Evolutionary conservation across 2,797 vertebrate genomes (phyloP), one percentile per base, ranked within the genome.

Genomic region (Iguana delicatissima): DNA sequence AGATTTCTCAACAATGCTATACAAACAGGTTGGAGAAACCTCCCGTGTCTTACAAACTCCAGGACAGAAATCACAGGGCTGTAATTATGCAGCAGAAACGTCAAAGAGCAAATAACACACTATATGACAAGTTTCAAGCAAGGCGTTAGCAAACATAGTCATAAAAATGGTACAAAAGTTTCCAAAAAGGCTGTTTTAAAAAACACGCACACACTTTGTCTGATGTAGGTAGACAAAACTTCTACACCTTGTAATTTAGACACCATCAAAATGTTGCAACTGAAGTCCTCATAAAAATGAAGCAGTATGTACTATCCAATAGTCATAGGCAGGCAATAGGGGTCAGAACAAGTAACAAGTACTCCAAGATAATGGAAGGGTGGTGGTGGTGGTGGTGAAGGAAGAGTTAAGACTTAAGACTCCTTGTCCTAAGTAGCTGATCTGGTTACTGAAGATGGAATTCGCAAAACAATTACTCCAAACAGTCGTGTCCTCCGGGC

Each of bases 111-210:
- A 93, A 69, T 74, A 89, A 92, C 12, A 22, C 12, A 0, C 55
- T 3, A 35, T 0, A 84, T 18, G 95, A 93, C 91, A 93, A 92
- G 92, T 59, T 6, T 95, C 91, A 95, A 95, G 96, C 95, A 0
- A 46, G 92, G 91, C 82, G 85, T 96, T 96, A 97, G 95, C 94
- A 96, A 97, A 97, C 82, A 93, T 4, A 91, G 88, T 95, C 95
- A 96, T 95, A 94, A 96, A 74, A 89, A 83, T 42, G 6, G 29
- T 97, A 97, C 50, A 96, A 97, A 97, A 96, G 86, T 92, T 94
- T 93, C 92, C 38, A 67, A 96, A 97, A 97, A 93, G 42, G 42
- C 84, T 42, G 20, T 32, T 91, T 94, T 95, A 94, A 42, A 46
- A 87, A 73, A 29, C 5, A 74, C 24, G n/a, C 72, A 64, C n/a